Evolutionary conservation across 1,140 invertebrate genomes (phyloP), one percentile per base, ranked within the genome.

Genomic region (Drosophila azteca): DNA sequence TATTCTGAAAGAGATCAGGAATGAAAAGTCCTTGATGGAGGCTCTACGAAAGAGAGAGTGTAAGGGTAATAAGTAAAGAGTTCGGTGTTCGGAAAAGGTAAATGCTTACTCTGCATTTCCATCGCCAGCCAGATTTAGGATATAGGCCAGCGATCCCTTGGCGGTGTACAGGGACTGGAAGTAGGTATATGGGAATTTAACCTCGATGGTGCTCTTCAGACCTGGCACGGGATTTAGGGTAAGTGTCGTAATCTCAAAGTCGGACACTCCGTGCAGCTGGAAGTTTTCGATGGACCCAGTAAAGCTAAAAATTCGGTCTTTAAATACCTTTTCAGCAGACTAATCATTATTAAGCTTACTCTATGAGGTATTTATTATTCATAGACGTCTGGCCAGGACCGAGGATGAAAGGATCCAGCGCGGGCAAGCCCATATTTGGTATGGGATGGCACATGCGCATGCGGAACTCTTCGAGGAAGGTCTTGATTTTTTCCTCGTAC

Each of bases 381-480:
- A 77, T 43, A 35, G 73, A 51, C 2, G 49, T 54, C 13, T 79
- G 57, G 11, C 60, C 66, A 46, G 79, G 75, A n/a, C 44, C 60
- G 8, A 77, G 31, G 46, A 73, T 6, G 6, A 91, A 35, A 3
- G 90, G 90, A 76, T 91, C 90, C 46, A 91, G 50, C 1, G 90
- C 79, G 8, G 85, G 90, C 6, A 91, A 57, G 0, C 90, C 90
- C 46, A 91, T 66, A 48, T 77, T 79, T 0, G 89, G 89, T 48
- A 91, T 91, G 1, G 90, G 90, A 52, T 91, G 90, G 15, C 90
- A 91, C 90, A 91, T 91, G 2, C 90, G 90, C 49, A 50, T 35
- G 6, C 73, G 54, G 9, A 91, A 72, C 60, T 88, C 69, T 0
- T 88, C 22, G 0, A 91, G 60, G 52, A 91, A 90, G 6, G 24